Conservation (phyloP, 2,797 vertebrate genomes). For the Picus viridis region DNA sequence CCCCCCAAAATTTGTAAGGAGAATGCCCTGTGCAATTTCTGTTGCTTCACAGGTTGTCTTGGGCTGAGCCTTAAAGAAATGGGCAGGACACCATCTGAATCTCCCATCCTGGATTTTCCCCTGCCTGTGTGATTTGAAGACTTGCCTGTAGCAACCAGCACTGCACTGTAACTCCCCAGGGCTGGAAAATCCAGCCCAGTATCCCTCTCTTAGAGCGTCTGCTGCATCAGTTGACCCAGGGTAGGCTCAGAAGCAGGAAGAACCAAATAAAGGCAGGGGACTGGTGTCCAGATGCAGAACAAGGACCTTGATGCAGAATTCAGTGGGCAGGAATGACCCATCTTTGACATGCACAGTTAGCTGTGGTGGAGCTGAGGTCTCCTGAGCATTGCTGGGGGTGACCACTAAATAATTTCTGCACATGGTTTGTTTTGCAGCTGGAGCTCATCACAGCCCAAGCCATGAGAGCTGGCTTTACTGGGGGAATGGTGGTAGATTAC, state of each 20-base stretch:
- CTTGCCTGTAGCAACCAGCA: not conserved
- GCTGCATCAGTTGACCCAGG: not conserved
- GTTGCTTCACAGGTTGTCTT: not conserved
- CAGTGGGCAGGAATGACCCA: not conserved
- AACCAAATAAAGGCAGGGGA: not conserved
- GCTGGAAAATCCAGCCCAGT: not conserved
- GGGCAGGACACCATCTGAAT: not conserved
- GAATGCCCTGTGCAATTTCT: not conserved
- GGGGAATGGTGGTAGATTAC: constrained; percentile 96
- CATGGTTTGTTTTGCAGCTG: constrained; percentile 78
- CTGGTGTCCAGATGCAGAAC: not conserved
- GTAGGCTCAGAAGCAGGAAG: not conserved
- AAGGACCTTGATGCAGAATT: not conserved
- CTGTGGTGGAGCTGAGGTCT: not conserved
- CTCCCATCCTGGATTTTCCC: not conserved
- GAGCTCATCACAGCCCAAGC: constrained; percentile 94
- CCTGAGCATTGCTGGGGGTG: not conserved
- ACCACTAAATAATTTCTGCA: not conserved
- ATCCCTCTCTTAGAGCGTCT: not conserved
- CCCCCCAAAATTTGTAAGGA: rapidly evolving
- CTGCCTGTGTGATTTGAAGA: not conserved
- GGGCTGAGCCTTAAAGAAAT: not conserved
- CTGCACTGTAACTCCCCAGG: not conserved
- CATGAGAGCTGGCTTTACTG: constrained; percentile 93
- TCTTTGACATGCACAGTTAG: not conserved